Evolutionary conservation across 2,797 vertebrate genomes (phyloP).

Genomic region (Pseudochaenichthys georgianus): DNA sequence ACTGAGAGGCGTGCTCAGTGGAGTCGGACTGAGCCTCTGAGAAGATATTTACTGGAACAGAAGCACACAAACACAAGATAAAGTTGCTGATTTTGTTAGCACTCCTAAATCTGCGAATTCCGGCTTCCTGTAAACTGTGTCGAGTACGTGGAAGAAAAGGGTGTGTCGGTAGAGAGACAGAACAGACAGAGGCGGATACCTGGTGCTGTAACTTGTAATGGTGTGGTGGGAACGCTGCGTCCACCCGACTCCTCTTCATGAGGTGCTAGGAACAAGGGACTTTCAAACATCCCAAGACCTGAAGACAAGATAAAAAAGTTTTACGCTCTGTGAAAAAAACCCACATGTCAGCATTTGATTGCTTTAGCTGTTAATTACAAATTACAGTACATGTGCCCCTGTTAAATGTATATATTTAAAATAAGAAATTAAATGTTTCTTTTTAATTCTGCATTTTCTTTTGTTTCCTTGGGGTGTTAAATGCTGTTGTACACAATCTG

Average conservation of each 20-base stretch:
- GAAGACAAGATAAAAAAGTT: neutral
- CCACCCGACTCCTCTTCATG: slow-evolving; percentile 96
- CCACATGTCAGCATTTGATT: neutral
- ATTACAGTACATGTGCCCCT: neutral
- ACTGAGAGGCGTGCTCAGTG: slow-evolving; percentile 93
- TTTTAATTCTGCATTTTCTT: too few species aligned
- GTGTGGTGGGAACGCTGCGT: slow-evolving; percentile 94
- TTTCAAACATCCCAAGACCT: slow-evolving; percentile 97
- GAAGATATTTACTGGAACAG: slow-evolving; percentile 85
- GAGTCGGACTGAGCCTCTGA: slow-evolving; percentile 89
- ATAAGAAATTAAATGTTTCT: too few species aligned
- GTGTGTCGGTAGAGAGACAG: neutral
- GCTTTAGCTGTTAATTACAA: neutral
- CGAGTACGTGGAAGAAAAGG: neutral
- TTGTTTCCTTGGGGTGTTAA: neutral
- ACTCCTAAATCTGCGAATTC: neutral
- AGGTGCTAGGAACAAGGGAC: slow-evolving; percentile 88
- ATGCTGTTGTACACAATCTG: neutral
- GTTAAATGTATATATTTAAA: too few species aligned
- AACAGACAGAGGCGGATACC: slow-evolving; percentile 76
- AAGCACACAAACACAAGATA: neutral
- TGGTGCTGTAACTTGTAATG: slow-evolving; percentile 90
- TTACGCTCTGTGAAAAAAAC: neutral
- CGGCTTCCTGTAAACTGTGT: neutral
- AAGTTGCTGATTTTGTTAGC: neutral